Conservation (phyloP, 2,888 invertebrate genomes). For the Scelioninae gen. 2 region DNA sequence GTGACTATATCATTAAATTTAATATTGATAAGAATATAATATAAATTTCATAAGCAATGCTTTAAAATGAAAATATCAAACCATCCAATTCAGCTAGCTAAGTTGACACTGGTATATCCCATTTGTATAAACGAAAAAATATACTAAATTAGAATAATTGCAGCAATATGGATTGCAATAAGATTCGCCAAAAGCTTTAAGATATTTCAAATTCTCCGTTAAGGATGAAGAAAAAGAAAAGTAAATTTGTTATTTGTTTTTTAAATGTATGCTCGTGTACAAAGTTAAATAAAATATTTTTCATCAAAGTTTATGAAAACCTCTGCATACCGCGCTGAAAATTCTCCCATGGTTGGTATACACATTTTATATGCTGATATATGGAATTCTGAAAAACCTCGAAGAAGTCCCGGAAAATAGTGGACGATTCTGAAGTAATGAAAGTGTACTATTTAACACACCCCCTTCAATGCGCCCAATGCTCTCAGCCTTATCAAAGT, state of each 20-base stretch:
- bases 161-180: too few species aligned
- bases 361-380: conserved; percentile 26
- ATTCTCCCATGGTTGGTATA: conserved; percentile 25
- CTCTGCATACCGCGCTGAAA: conserved; percentile 11
- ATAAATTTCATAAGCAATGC: background rate
- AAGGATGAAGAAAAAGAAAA: background rate
- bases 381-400: conserved; percentile 32
- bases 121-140: too few species aligned
- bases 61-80: background rate
- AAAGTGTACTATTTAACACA: too few species aligned
- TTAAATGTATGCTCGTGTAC: conserved; percentile 19
- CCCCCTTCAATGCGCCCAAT: too few species aligned
- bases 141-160: too few species aligned
- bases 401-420: too few species aligned
- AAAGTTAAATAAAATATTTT: conserved; percentile 36
- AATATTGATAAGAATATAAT: conserved; percentile 13
- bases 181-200: background rate
- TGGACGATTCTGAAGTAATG: too few species aligned
- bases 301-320: conserved; percentile 40
- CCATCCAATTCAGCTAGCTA: too few species aligned
- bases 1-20: too few species aligned
- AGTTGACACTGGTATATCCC: too few species aligned
- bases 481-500: too few species aligned
- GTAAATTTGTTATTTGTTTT: conserved; percentile 10
- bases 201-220: background rate